Conservation (phyloP, 2,113 vertebrate species). For the Porphyrio hochstetteri region DNA sequence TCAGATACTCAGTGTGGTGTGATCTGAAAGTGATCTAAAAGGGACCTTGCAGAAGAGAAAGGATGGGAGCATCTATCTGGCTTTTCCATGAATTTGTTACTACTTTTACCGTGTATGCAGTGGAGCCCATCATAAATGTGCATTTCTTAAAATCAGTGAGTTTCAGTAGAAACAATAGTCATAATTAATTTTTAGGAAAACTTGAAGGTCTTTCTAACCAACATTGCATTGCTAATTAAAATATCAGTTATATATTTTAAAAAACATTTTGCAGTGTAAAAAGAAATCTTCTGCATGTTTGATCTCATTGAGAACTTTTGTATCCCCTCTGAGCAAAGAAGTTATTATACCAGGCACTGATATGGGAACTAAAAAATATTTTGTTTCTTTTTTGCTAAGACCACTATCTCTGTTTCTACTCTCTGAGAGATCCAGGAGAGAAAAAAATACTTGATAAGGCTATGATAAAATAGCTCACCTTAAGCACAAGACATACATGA, state of each 20-base stretch:
- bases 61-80: neutral
- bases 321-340: neutral
- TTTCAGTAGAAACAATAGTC: neutral
- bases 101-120: neutral
- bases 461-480: neutral
- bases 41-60: neutral
- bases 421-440: neutral
- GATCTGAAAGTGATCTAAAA: neutral
- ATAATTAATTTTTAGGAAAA: neutral
- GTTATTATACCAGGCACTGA: neutral
- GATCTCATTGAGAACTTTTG: neutral
- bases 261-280: neutral
- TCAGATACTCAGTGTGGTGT: rapidly evolving
- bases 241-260: neutral
- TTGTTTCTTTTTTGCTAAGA: neutral
- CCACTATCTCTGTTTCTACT: neutral
- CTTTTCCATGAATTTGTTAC: neutral
- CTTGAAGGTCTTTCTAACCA: neutral
- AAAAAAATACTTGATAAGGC: neutral
- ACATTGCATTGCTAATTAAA: neutral
- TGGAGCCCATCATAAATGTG: neutral
- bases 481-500: neutral
- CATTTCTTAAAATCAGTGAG: neutral
- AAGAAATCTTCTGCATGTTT: neutral
- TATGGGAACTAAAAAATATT: neutral